A percentile compares a stretch with the other conserved stretches of the same genome.
These are phyloP conservation scores for Serilophus lunatus DNA, from an alignment of 2,113 vertebrate genomes.

Conservation along the genomic window DNA sequence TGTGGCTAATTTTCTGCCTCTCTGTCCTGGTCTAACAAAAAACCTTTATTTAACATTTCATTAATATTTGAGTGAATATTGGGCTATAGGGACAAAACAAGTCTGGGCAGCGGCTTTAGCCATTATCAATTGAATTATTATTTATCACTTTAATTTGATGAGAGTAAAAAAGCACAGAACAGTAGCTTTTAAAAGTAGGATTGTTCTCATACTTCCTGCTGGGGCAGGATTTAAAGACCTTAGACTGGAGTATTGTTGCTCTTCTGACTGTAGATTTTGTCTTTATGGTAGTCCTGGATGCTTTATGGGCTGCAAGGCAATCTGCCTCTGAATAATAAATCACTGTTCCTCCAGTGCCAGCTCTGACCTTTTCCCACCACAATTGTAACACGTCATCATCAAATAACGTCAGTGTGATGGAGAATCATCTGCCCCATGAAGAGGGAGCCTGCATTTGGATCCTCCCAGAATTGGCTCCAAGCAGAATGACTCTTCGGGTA, in stretches of 20 bases:
- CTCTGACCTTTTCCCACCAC: slow-evolving; percentile 31
- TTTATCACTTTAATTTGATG: not conserved
- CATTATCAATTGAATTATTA: not conserved
- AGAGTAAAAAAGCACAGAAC: not conserved
- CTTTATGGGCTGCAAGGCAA: not conserved
- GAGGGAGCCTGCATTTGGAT: not conserved
- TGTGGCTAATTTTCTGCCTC: not conserved
- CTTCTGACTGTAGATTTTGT: not conserved
- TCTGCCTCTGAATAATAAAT: not conserved
- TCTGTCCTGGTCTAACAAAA: not conserved
- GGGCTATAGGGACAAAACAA: not conserved
- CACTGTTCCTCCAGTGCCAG: not conserved
- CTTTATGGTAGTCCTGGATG: not conserved
- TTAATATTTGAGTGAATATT: not conserved
- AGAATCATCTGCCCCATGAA: not conserved
- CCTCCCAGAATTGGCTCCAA: not conserved
- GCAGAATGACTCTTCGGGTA: not conserved
- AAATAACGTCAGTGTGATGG: not conserved
- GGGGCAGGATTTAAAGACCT: not conserved
- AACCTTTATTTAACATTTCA: not conserved
- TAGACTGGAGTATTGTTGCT: not conserved
- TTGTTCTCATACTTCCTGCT: not conserved
- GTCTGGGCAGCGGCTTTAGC: no score
- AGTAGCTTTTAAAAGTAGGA: not conserved
- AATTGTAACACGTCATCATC: not conserved